These are phyloP conservation scores for Nyleta sp. DNA, from an alignment of 2,888 invertebrate genomes.

Conservation along the genomic window DNA sequence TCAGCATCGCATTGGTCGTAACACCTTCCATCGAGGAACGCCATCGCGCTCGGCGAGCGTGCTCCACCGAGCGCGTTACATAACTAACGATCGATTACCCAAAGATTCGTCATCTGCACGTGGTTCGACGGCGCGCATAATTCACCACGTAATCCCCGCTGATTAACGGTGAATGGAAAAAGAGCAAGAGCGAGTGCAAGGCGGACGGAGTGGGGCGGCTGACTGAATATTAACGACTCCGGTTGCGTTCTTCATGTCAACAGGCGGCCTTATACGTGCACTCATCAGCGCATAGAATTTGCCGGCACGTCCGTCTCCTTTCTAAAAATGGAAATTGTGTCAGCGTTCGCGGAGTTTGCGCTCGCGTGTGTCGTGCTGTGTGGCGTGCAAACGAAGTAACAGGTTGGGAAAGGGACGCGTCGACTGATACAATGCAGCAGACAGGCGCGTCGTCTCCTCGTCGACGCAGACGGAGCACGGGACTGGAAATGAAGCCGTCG, in stretches of 20 bases:
- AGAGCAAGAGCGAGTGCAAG: constrained; percentile 21
- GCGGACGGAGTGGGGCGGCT: neutral
- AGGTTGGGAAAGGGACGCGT: constrained; percentile 42
- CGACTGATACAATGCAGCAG: constrained; percentile 33
- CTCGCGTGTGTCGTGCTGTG: constrained; percentile 29
- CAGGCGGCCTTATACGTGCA: constrained; percentile 54
- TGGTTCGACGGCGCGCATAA: constrained; percentile 37
- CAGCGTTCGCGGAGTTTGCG: constrained; percentile 46
- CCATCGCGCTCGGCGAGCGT: constrained; percentile 1
- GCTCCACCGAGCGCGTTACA: constrained; percentile 31
- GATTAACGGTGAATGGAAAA: constrained; percentile 49
- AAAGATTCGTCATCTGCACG: constrained; percentile 44
- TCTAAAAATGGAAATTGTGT: constrained; percentile 67
- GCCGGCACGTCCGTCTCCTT: constrained; percentile 60
- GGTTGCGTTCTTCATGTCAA: constrained; percentile 45
- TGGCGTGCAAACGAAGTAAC: constrained; percentile 58
- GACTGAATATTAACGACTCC: constrained; percentile 31
- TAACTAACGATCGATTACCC: constrained; percentile 41
- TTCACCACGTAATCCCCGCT: constrained; percentile 33
- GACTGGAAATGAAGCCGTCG: constrained; percentile 39
- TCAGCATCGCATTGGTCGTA: constrained; percentile 14
- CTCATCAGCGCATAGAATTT: constrained; percentile 56
- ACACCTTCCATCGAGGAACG: constrained; percentile 29
- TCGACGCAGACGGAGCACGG: constrained; percentile 21
- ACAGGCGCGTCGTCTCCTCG: constrained; percentile 38